Evolutionary conservation across 2,797 vertebrate genomes (phyloP).

Genomic region (Scarus forsteni): DNA sequence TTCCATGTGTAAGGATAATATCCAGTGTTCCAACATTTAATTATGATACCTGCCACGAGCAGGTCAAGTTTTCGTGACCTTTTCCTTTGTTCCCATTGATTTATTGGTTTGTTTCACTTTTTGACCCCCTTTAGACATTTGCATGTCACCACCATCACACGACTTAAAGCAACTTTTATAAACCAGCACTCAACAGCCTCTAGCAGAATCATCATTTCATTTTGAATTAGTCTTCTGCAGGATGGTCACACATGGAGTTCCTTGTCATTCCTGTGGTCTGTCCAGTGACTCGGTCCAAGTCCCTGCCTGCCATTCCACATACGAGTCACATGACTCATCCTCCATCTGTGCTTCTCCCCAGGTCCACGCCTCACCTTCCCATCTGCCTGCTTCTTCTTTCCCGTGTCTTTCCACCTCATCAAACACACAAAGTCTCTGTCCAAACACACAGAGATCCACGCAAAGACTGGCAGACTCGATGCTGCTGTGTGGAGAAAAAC

Average conservation of each 20-base stretch:
- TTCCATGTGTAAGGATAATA: no score
- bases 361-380: conserved; percentile 75
- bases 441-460: conserved; percentile 49
- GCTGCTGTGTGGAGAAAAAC: conserved; percentile 29
- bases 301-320: conserved; percentile 60
- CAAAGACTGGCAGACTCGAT: conserved; percentile 36
- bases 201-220: background rate
- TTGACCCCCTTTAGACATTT: no score
- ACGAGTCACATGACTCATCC: conserved; percentile 70
- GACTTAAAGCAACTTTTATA: no score
- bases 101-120: no score
- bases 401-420: conserved; percentile 47
- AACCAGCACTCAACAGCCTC: no score
- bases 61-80: no score
- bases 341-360: conserved; percentile 80
- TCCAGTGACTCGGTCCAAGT: conserved; percentile 49
- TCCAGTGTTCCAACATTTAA: no score
- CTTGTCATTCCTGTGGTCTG: conserved; percentile 26
- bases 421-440: conserved; percentile 16
- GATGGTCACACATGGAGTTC: conserved; percentile 25
- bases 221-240: conserved; percentile 15
- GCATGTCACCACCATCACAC: no score
- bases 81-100: no score
- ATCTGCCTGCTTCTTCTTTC: conserved; percentile 54
- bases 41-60: no score